Conservation (phyloP, 2,113 vertebrate species). For the Lathamus discolor region DNA sequence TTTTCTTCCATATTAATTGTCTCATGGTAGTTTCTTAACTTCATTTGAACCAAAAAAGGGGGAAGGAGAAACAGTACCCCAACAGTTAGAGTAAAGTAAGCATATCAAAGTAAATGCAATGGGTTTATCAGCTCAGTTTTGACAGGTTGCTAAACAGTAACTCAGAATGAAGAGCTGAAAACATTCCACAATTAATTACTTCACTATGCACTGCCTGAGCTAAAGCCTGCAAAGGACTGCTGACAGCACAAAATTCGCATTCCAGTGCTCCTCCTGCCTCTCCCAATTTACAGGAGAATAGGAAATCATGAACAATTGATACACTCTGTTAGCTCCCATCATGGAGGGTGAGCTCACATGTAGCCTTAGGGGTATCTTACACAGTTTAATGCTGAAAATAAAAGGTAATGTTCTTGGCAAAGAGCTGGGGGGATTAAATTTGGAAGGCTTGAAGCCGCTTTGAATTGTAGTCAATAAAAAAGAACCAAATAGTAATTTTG, state of each 20-base stretch:
- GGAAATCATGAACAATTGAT: conserved; percentile 89
- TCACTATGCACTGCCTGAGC: conserved; percentile 74
- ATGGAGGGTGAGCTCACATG: conserved; percentile 81
- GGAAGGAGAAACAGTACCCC: background rate
- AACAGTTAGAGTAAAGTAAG: conserved; percentile 52
- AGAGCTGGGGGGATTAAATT: conserved; percentile 82
- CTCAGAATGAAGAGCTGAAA: conserved; percentile 73
- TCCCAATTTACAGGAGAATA: conserved; percentile 87
- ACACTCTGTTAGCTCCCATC: conserved; percentile 90
- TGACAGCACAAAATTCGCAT: conserved; percentile 81
- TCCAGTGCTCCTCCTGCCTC: conserved; percentile 73
- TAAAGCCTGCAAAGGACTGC: conserved; percentile 77
- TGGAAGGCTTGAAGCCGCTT: conserved; percentile 76
- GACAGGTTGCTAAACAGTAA: conserved; percentile 80
- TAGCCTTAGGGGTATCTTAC: conserved; percentile 85
- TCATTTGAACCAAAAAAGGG: background rate
- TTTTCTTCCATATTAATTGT: background rate
- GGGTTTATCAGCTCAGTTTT: conserved; percentile 72
- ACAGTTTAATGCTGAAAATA: conserved; percentile 87
- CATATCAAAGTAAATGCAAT: conserved; percentile 34
- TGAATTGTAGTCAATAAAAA: conserved; percentile 84
- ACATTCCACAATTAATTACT: conserved; percentile 87
- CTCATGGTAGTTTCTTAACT: background rate
- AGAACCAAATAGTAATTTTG: conserved; percentile 81
- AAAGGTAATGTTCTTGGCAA: conserved; percentile 83